Evolutionary conservation across 2,888 invertebrate genomes (phyloP).

Genomic region (Aelia acuminata): DNA sequence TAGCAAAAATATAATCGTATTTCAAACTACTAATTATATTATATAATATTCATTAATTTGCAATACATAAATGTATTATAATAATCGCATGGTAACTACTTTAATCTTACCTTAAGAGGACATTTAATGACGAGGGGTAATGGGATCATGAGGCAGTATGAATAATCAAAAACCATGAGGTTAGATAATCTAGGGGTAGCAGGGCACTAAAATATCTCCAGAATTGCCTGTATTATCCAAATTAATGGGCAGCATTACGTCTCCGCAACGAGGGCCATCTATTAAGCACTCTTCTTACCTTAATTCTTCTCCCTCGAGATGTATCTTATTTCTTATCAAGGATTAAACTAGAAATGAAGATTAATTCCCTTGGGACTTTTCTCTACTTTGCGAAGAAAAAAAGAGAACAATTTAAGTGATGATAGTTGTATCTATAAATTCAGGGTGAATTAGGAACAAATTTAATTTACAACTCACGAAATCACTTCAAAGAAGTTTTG

Average conservation of each 20-base stretch:
- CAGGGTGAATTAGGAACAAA: no score
- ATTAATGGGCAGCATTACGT: conserved; percentile 31
- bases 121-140: background rate
- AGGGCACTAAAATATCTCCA: background rate
- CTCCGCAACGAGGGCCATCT: background rate
- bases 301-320: background rate
- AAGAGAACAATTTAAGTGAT: background rate
- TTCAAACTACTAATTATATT: no score
- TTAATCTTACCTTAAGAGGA: background rate
- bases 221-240: conserved; percentile 23
- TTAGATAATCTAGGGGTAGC: background rate
- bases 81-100: background rate
- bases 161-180: background rate
- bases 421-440: no score
- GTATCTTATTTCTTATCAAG: conserved; percentile 44
- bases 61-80: background rate
- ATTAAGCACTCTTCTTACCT: conserved; percentile 4
- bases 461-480: no score
- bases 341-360: conserved; percentile 21
- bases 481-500: no score
- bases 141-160: background rate
- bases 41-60: no score
- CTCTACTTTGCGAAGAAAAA: background rate
- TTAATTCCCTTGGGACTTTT: background rate
- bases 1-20: no score